Evolutionary conservation across 2,888 invertebrate species (phyloP).

Genomic region (Drosophila rubida): DNA sequence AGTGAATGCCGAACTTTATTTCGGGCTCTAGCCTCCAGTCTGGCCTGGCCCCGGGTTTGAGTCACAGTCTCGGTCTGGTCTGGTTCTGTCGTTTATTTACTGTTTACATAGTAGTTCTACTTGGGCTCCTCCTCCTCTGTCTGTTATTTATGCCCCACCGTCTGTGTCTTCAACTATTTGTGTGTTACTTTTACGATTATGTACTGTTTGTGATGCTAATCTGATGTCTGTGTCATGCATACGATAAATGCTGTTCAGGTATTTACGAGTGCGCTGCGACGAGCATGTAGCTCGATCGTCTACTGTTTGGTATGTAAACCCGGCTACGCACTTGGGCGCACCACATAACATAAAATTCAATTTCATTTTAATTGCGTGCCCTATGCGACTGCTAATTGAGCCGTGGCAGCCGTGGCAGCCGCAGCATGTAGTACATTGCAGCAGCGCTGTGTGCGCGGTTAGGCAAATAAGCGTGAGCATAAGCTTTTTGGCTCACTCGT

Average conservation of each 20-base stretch:
- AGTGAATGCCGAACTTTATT: slow-evolving; percentile 49
- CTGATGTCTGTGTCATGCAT: slow-evolving; percentile 77
- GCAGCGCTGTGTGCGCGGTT: background rate
- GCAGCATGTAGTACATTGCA: slow-evolving; percentile 23
- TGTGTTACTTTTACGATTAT: slow-evolving; percentile 77
- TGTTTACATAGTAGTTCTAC: slow-evolving; percentile 71
- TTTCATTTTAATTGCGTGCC: slow-evolving; percentile 76
- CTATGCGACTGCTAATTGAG: slow-evolving; percentile 73
- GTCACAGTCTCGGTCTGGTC: slow-evolving; percentile 14
- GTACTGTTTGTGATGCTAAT: slow-evolving; percentile 79
- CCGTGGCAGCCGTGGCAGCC: slow-evolving; percentile 47
- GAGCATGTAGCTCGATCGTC: slow-evolving; percentile 1
- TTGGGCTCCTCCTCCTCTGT: slow-evolving; percentile 32
- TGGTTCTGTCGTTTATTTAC: slow-evolving; percentile 60
- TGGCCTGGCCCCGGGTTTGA: background rate
- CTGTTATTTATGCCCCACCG: slow-evolving; percentile 35
- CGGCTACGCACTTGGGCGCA: slow-evolving; percentile 62
- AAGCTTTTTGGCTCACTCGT: slow-evolving; percentile 53
- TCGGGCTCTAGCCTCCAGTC: slow-evolving; percentile 8
- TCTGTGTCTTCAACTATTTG: slow-evolving; percentile 38
- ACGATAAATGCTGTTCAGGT: slow-evolving; percentile 70
- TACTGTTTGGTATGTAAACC: slow-evolving; percentile 48
- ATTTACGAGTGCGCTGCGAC: slow-evolving; percentile 36
- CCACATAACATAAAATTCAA: slow-evolving; percentile 76
- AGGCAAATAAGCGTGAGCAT: slow-evolving; percentile 27